Conservation (phyloP, 2,797 vertebrate species). For the Catamblyrhynchus diadema region DNA sequence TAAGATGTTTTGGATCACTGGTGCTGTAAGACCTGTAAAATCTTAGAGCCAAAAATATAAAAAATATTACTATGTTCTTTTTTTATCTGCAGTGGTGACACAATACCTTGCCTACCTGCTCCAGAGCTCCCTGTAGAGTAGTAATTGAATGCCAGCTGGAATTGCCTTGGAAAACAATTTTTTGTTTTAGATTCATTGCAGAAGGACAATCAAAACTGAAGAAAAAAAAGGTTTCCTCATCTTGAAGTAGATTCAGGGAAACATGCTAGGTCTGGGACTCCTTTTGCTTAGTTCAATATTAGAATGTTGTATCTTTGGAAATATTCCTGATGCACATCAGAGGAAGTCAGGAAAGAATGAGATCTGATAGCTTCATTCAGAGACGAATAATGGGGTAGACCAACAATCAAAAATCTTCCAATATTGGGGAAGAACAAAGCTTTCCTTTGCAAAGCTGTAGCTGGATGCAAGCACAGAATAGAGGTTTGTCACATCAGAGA, state of each 20-base stretch:
- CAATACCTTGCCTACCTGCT: background rate
- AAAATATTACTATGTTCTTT: background rate
- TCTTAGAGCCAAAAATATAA: background rate
- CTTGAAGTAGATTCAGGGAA: slow-evolving; percentile 11
- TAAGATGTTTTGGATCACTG: background rate
- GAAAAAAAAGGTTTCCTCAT: background rate
- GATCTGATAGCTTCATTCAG: slow-evolving; percentile 1
- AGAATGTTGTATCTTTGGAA: background rate
- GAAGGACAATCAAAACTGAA: background rate
- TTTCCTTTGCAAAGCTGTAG: background rate
- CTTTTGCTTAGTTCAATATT: background rate
- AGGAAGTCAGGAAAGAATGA: slow-evolving; percentile 5
- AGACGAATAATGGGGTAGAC: background rate
- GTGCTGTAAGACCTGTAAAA: background rate
- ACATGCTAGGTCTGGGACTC: background rate
- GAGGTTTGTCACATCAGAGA: background rate
- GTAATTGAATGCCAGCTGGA: background rate
- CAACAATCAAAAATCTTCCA: background rate
- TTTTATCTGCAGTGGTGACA: background rate
- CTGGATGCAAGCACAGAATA: background rate
- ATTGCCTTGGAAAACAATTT: background rate
- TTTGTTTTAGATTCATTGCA: background rate
- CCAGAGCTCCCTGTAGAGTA: background rate
- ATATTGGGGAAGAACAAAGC: background rate
- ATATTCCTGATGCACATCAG: background rate